A percentile compares a stretch with the other conserved stretches of the same genome.
Conservation (phyloP, 2,888 invertebrate genomes). For the Allolobophora icterica region DNA sequence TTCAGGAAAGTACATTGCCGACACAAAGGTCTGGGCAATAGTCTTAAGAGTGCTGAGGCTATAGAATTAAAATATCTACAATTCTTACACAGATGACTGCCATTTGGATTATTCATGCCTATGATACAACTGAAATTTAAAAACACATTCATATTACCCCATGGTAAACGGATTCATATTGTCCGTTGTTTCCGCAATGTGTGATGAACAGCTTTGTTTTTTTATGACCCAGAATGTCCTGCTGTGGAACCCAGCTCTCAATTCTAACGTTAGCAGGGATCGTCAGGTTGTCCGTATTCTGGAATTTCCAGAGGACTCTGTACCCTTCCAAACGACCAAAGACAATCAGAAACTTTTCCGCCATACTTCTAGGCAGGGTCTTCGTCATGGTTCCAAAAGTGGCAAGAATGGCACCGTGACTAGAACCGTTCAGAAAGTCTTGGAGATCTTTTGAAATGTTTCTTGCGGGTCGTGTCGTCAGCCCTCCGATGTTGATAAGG, state of each 20-base stretch:
- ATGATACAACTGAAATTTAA: too few species aligned
- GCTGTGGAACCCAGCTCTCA: constrained; percentile 36
- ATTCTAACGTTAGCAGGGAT: constrained; percentile 35
- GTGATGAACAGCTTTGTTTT: constrained; percentile 38
- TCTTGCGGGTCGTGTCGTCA: constrained; percentile 15
- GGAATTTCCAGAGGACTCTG: constrained; percentile 31
- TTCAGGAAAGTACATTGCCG: too few species aligned
- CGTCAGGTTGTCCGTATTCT: constrained; percentile 1
- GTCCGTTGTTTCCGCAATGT: constrained; percentile 42
- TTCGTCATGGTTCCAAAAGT: constrained; percentile 34
- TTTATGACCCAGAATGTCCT: constrained; percentile 33
- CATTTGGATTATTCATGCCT: too few species aligned
- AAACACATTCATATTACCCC: constrained; percentile 21
- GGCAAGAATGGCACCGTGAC: background rate
- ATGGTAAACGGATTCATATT: constrained; percentile 37
- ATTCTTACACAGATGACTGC: background rate
- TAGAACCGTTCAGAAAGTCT: constrained; percentile 29
- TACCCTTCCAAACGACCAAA: constrained; percentile 31
- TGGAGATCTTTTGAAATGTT: background rate
- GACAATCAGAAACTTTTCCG: background rate
- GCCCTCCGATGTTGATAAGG: constrained; percentile 34
- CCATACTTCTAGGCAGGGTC: background rate
- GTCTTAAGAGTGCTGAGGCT: too few species aligned
- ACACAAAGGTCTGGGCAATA: too few species aligned
- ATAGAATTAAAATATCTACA: too few species aligned